These are phyloP conservation scores for Porites lobata DNA, from an alignment of 92 coral and sea anemone genomes.

Conservation along the genomic window DNA sequence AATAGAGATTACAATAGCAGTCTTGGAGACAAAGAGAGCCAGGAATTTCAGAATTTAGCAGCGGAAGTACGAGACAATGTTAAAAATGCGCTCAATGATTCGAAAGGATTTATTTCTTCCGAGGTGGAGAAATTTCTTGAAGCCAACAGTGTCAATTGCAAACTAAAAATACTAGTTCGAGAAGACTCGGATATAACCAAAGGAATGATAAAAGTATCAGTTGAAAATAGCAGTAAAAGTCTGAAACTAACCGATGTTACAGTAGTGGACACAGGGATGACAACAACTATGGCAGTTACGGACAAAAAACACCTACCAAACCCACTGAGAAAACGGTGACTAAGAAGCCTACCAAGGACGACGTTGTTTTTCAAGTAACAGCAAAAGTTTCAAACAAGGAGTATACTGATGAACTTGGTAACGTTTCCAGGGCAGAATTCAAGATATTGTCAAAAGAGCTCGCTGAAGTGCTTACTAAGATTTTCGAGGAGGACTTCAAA, in stretches of 20 bases:
- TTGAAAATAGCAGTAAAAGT: not conserved
- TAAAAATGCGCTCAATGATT: not conserved
- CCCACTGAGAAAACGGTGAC: not conserved
- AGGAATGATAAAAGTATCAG: not conserved
- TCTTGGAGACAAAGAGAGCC: constrained; percentile 30
- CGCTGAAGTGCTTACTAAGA: constrained; percentile 12
- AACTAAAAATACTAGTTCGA: not conserved
- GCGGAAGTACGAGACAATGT: not conserved
- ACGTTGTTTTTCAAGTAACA: too few species aligned
- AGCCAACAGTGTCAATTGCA: constrained; percentile 13
- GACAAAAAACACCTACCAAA: too few species aligned
- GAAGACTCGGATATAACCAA: not conserved
- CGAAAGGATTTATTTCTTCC: not conserved
- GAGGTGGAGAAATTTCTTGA: constrained; percentile 6
- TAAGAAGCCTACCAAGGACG: not conserved
- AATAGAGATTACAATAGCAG: not conserved
- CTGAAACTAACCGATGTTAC: not conserved
- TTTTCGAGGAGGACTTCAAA: not conserved
- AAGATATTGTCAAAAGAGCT: constrained; percentile 16
- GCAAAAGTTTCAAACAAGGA: not conserved
- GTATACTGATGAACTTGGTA: constrained; percentile 26
- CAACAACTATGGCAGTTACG: not conserved
- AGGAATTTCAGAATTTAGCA: not conserved
- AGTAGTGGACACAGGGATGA: not conserved
- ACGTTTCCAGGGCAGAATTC: constrained; percentile 27